phyloP scores from a whole-genome alignment of 2,113 vertebrate genomes.

The Microcebus tavaratra region DNA sequence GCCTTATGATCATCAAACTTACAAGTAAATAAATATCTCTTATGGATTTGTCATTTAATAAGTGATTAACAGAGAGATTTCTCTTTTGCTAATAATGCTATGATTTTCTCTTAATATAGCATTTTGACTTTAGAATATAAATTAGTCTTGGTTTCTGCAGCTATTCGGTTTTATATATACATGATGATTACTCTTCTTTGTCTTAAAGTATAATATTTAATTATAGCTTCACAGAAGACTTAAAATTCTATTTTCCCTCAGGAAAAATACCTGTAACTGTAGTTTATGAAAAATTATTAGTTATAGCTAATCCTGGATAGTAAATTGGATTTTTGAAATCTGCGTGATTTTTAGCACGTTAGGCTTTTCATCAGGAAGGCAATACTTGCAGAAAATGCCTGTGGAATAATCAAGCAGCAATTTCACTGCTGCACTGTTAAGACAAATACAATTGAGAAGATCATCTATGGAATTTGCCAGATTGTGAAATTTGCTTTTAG shows the following conservation, averaged over 20 bases:
- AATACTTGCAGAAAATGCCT: neutral
- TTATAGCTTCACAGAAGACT: slow-evolving; percentile 30
- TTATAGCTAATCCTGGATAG: slow-evolving; percentile 58
- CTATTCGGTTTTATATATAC: neutral
- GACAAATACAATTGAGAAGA: neutral
- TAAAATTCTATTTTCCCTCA: slow-evolving; percentile 46
- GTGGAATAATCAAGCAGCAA: neutral
- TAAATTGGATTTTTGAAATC: slow-evolving; percentile 66
- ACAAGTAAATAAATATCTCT: slow-evolving; percentile 6
- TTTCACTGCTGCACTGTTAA: neutral
- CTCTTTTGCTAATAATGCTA: neutral
- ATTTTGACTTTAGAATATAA: slow-evolving; percentile 60
- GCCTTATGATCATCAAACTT: neutral
- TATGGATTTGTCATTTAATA: neutral
- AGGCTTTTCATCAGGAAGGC: slow-evolving; percentile 20
- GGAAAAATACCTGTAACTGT: neutral
- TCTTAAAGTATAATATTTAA: slow-evolving; percentile 70
- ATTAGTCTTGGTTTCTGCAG: slow-evolving; percentile 11
- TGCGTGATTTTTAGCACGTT: slow-evolving; percentile 50
- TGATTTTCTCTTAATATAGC: slow-evolving; percentile 37
- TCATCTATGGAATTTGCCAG: neutral
- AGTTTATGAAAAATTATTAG: slow-evolving; percentile 67
- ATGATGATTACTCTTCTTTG: slow-evolving; percentile 38
- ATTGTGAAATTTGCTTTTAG: slow-evolving; percentile 45
- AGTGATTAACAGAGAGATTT: slow-evolving; percentile 19